These are phyloP conservation scores for Megalonaias nervosa DNA, from an alignment of 1,140 invertebrate species.

Conservation along the genomic window DNA sequence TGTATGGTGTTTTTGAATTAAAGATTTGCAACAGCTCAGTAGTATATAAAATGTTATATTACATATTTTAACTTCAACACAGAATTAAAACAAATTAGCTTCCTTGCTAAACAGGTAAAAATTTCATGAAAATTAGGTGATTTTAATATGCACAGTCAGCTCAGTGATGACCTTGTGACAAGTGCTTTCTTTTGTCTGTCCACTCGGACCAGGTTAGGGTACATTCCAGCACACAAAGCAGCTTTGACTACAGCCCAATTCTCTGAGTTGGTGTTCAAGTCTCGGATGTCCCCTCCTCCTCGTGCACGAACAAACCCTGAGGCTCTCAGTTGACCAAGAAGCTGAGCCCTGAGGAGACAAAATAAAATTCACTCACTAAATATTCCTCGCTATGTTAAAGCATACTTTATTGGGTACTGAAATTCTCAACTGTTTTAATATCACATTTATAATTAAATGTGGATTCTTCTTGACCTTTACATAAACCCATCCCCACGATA, in stretches of 20 bases:
- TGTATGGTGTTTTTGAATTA: no score
- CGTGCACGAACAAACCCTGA: conserved; percentile 85
- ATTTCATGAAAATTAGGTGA: no score
- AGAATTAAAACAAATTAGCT: no score
- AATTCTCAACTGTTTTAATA: no score
- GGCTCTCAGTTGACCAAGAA: conserved; percentile 88
- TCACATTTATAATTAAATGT: no score
- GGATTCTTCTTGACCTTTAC: no score
- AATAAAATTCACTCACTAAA: not conserved
- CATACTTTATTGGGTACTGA: not conserved
- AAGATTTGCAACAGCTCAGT: no score
- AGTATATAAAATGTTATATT: no score
- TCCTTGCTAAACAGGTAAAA: no score
- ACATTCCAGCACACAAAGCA: conserved; percentile 87
- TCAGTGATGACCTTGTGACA: conserved; percentile 40
- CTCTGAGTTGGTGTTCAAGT: conserved; percentile 88
- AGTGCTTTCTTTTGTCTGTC: conserved; percentile 76
- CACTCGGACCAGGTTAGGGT: conserved; percentile 87
- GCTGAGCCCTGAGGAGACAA: conserved; percentile 76
- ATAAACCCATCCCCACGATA: no score
- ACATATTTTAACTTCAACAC: no score
- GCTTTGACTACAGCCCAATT: conserved; percentile 95
- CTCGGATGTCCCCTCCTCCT: conserved; percentile 82
- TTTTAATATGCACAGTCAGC: no score
- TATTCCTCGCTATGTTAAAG: not conserved